Evolutionary conservation across 2,888 invertebrate species (phyloP), one percentile per base, ranked within the genome.

Genomic region (Mythimna ferrago): DNA sequence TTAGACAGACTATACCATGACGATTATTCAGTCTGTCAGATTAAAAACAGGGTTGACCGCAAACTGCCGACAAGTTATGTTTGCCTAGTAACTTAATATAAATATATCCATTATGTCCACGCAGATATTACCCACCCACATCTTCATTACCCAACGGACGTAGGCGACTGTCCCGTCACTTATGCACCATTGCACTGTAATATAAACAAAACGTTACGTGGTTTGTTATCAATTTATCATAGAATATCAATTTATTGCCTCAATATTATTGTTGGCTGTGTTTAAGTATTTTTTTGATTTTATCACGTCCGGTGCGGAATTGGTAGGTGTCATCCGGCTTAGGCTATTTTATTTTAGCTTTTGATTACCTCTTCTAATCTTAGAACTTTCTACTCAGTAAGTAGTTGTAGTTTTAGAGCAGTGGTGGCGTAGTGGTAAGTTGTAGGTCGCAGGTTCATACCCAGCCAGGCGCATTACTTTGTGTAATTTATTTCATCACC

Each of bases 111-210:
- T 51, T 66, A 21, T 71, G 41, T 41, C 21, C 11, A 56, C 35
- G 48, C 16, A 51, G 2, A 58, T 44, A 26, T 54, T 56, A 16
- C 60, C 14, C 54, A 71, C 60, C 14, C 54, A 71, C 60, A 54
- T 21, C 16, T 41, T 14, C 11, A 54, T 60, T 81, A 63, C 21
- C 11, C 32, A 77, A 54, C 54, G 4, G 6, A 7, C 60, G 77
- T 76, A 35, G 77, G 77, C 82, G 56, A 35, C 58, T 32, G 38
- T 57, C 78, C 16, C 41, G 14, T 78, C 63, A 58, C 11, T 81
- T 41, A 16, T 35, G 41, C 69, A 32, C 54, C 82, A 56, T 14
- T 63, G 58, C 57, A 41, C 63, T 5, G n/a, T 51, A 64, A 4
- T 9, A 19, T 44, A 67, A 78, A 76, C 58, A 68, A 56, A 68